Conservation (phyloP, 2,888 invertebrate species). For the Ochlodes sylvanus region DNA sequence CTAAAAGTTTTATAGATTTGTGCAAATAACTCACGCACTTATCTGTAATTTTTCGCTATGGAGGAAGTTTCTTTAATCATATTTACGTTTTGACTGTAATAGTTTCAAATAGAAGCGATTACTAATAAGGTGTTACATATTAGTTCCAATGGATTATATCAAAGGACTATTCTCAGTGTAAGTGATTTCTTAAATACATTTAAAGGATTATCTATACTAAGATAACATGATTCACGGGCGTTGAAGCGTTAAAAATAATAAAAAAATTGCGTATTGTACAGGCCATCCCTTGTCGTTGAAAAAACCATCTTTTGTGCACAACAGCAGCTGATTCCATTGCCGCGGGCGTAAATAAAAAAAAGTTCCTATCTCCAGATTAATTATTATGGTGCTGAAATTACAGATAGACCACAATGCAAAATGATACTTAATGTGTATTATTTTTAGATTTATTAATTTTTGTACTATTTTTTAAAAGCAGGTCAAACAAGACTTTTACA, state of each 20-base stretch:
- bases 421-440: not conserved
- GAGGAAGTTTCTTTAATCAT: no score
- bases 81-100: not conserved
- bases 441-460: not conserved
- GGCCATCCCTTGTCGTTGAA: constrained; percentile 44
- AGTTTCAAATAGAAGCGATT: no score
- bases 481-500: no score
- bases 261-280: constrained; percentile 41
- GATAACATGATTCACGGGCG: constrained; percentile 11
- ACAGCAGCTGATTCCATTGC: constrained; percentile 32
- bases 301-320: constrained; percentile 34
- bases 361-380: constrained; percentile 30
- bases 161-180: no score
- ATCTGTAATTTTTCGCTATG: not conserved
- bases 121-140: no score
- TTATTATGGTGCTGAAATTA: constrained; percentile 33
- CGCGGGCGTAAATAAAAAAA: constrained; percentile 36
- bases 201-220: constrained; percentile 26
- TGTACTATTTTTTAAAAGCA: no score
- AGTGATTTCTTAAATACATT: no score
- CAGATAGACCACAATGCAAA: not conserved
- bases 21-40: not conserved
- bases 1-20: not conserved
- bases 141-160: no score
- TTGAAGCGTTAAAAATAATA: constrained; percentile 30